phyloP scores from a whole-genome alignment of 2,113 vertebrate genomes.

The Rousettus leschenaultii region DNA sequence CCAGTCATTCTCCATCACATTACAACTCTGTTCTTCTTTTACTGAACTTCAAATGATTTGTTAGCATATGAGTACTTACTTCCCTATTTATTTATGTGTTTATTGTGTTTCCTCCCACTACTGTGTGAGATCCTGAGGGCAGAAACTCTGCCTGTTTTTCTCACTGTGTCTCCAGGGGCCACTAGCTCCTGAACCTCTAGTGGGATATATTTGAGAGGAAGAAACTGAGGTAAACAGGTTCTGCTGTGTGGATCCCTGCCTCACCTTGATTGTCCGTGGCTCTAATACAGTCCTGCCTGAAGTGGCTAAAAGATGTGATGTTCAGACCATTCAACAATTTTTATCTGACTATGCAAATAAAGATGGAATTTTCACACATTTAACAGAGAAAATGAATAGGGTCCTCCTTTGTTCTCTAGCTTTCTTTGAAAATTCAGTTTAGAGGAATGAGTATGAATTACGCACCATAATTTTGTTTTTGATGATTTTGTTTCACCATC shows the following conservation, averaged over 20 bases:
- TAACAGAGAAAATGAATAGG: neutral
- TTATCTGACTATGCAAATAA: neutral
- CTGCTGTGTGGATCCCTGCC: neutral
- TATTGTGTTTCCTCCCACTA: neutral
- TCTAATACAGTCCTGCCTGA: neutral
- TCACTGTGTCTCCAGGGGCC: neutral
- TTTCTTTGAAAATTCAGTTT: neutral
- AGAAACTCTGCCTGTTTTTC: neutral
- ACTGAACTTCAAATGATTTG: neutral
- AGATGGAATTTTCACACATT: neutral
- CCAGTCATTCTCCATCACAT: neutral
- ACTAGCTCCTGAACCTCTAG: neutral
- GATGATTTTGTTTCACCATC: slow-evolving; percentile 39
- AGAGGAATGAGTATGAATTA: neutral
- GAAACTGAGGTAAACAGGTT: neutral
- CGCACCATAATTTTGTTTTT: neutral
- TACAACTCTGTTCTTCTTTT: neutral
- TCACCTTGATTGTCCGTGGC: neutral
- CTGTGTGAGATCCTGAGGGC: neutral
- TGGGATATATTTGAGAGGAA: too few relatives aligned
- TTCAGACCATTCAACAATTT: neutral
- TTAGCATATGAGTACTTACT: neutral
- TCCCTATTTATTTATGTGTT: neutral
- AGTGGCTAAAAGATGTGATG: neutral
- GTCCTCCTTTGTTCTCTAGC: neutral